Evolutionary conservation across 2,113 vertebrate species (phyloP).

Genomic region (Ochotona curzoniae): DNA sequence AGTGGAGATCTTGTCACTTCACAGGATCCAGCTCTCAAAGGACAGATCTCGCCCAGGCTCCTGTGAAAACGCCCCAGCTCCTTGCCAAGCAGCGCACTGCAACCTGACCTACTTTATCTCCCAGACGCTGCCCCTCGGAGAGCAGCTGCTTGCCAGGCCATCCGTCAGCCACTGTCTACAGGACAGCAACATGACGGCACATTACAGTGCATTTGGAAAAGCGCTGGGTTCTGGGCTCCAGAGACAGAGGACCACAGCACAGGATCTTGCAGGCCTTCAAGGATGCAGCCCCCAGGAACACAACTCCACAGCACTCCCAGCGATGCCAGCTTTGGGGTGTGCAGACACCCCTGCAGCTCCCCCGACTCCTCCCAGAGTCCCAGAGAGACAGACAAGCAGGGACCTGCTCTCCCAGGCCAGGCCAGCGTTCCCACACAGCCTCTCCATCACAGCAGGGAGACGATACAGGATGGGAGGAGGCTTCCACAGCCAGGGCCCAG

Average conservation of each 20-base stretch:
- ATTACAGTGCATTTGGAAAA: not conserved
- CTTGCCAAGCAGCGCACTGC: not conserved
- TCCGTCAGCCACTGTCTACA: conserved; percentile 52
- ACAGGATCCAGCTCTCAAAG: conserved; percentile 47
- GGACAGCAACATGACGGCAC: conserved; percentile 35
- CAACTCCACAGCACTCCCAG: not conserved
- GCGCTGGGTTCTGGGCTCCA: conserved; percentile 13
- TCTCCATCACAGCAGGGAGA: too few species aligned
- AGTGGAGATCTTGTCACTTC: conserved; percentile 62
- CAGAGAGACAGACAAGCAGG: too few species aligned
- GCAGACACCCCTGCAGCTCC: too few species aligned
- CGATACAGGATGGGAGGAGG: too few species aligned
- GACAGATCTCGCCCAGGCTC: not conserved
- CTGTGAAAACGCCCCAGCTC: not conserved
- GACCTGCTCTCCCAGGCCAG: too few species aligned
- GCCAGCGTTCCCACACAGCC: too few species aligned
- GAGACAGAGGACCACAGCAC: not conserved
- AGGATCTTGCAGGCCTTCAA: not conserved
- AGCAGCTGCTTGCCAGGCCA: not conserved
- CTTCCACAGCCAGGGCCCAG: too few species aligned
- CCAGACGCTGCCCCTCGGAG: not conserved
- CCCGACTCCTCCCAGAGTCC: too few species aligned
- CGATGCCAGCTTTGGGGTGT: too few species aligned
- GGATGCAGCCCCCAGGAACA: not conserved
- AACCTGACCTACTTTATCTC: conserved; percentile 31